These are phyloP conservation scores for Lordiphosa clarofinis DNA, from an alignment of 1,140 invertebrate genomes.

Conservation along the genomic window DNA sequence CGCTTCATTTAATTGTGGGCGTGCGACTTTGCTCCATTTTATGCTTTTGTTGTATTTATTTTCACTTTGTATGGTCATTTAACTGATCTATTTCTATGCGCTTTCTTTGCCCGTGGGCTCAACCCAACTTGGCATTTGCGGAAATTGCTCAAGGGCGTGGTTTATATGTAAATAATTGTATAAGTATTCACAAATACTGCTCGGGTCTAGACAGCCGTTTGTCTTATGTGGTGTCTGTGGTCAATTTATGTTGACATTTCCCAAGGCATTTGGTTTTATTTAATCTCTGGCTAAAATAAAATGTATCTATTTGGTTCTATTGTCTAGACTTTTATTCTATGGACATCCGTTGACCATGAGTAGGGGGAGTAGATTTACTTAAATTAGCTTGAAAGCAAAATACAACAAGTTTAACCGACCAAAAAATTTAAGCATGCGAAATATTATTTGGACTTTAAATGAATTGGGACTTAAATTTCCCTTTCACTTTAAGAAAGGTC, in stretches of 20 bases:
- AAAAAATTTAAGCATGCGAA: too few species aligned
- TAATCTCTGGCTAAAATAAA: constrained; percentile 9
- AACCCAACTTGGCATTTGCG: constrained; percentile 65
- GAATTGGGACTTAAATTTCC: too few species aligned
- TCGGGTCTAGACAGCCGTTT: constrained; percentile 12
- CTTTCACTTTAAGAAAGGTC: too few species aligned
- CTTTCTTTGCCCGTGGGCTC: constrained; percentile 27
- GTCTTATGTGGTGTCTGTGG: constrained; percentile 13
- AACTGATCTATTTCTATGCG: constrained; percentile 24
- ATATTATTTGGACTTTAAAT: too few species aligned
- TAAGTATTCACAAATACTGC: not conserved
- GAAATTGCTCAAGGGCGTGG: constrained; percentile 63
- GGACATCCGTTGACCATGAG: constrained; percentile 36
- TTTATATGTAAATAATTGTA: constrained; percentile 17
- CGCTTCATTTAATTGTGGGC: constrained; percentile 20
- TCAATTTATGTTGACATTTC: constrained; percentile 63
- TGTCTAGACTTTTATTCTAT: constrained; percentile 9
- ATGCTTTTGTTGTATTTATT: constrained; percentile 5
- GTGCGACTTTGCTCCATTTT: constrained; percentile 9
- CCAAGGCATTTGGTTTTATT: constrained; percentile 25
- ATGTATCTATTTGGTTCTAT: constrained; percentile 11
- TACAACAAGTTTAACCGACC: too few species aligned
- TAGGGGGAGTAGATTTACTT: not conserved
- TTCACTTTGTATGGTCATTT: constrained; percentile 33
- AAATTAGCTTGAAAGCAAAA: not conserved